These are phyloP conservation scores for Syritta pipiens DNA, from an alignment of 2,888 invertebrate genomes.

Conservation along the genomic window DNA sequence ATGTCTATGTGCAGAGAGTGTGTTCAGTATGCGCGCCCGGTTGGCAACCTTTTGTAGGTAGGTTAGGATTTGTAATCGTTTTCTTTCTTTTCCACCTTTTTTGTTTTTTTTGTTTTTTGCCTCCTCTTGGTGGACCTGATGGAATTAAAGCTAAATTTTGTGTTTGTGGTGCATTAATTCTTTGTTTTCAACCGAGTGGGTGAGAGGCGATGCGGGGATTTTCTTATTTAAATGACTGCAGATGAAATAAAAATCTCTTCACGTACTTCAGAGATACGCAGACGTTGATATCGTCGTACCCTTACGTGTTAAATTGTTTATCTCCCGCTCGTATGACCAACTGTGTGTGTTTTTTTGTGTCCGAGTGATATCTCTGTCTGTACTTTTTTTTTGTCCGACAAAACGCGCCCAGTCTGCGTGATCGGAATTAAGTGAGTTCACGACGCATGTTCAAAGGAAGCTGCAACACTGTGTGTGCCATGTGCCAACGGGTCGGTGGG, in stretches of 20 bases:
- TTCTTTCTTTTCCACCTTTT: background rate
- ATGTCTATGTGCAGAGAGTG: slow-evolving; percentile 42
- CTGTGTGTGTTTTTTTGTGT: slow-evolving; percentile 15
- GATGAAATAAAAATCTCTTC: slow-evolving; percentile 61
- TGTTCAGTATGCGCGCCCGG: slow-evolving; percentile 54
- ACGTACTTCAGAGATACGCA: slow-evolving; percentile 63
- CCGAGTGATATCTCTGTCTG: slow-evolving; percentile 33
- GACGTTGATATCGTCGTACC: slow-evolving; percentile 49
- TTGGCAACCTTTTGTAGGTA: slow-evolving; percentile 54
- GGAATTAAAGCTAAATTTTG: slow-evolving; percentile 61
- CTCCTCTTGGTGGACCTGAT: slow-evolving; percentile 17
- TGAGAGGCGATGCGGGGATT: background rate
- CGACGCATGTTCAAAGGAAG: slow-evolving; percentile 65
- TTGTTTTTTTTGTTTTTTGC: background rate
- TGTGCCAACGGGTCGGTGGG: too few species aligned
- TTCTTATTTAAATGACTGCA: slow-evolving; percentile 48
- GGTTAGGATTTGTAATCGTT: slow-evolving; percentile 48
- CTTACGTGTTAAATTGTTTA: slow-evolving; percentile 59
- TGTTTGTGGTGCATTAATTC: slow-evolving; percentile 63
- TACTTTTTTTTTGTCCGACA: too few species aligned
- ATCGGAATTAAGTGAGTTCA: slow-evolving; percentile 57
- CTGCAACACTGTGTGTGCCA: slow-evolving; percentile 54
- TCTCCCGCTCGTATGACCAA: slow-evolving; percentile 29
- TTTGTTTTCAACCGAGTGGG: slow-evolving; percentile 40
- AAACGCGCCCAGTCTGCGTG: slow-evolving; percentile 69